phyloP scores from a whole-genome alignment of 64 coral and sea anemone genomes.

The Actinia tenebrosa region DNA sequence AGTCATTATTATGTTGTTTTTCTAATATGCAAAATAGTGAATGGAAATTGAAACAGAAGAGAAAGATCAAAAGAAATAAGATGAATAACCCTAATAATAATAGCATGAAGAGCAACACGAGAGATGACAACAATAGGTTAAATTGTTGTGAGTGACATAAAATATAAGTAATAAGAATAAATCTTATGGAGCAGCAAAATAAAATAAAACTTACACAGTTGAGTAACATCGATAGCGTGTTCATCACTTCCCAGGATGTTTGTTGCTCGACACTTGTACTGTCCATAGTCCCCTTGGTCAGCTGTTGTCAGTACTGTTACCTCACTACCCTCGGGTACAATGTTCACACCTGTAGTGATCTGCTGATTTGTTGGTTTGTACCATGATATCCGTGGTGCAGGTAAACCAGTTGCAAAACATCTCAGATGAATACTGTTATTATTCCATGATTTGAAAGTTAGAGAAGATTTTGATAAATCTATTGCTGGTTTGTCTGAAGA shows the following conservation, averaged over 20 bases:
- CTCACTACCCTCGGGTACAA: constrained; percentile 3
- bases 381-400: constrained; percentile 5
- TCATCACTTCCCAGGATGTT: constrained; percentile 17
- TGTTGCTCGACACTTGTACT: constrained; percentile 38
- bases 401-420: neutral
- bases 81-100: too few species aligned
- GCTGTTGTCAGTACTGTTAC: neutral
- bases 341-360: neutral
- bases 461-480: too few species aligned
- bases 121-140: too few species aligned
- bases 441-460: neutral
- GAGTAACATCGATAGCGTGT: constrained; percentile 23
- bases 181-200: too few species aligned
- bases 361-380: neutral
- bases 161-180: too few species aligned
- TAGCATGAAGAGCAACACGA: too few species aligned
- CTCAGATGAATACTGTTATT: neutral
- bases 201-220: constrained; percentile 23
- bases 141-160: too few species aligned
- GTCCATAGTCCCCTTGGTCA: constrained; percentile 21
- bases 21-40: too few species aligned
- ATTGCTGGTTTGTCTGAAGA: too few species aligned
- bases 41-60: too few species aligned
- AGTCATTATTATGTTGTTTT: too few species aligned
- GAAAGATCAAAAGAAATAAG: too few species aligned